Percentiles rank a stretch among this genome's conserved stretches.
Evolutionary conservation across 1,140 invertebrate genomes (phyloP).

Genomic region (Bombus pyrosoma): DNA sequence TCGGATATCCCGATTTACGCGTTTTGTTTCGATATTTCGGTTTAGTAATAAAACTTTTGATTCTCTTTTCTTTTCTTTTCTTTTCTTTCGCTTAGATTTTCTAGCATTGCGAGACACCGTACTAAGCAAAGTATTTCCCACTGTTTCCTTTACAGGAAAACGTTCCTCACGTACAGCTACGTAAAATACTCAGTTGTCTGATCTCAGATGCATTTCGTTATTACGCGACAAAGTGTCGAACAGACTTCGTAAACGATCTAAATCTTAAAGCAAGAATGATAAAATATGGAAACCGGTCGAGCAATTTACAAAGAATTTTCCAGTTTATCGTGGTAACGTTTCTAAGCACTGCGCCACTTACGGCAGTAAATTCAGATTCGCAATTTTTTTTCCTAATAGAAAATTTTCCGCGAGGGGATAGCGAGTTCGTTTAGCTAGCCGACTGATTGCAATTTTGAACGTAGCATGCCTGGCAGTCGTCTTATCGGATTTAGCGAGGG

Average conservation of each 20-base stretch:
- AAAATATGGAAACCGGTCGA: not conserved
- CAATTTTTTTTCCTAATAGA: conserved; percentile 4
- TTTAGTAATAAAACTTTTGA: not conserved
- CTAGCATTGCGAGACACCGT: too few relatives aligned
- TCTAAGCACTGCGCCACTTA: not conserved
- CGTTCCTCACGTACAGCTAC: too few relatives aligned
- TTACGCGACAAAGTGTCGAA: not conserved
- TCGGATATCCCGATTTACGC: conserved; percentile 49
- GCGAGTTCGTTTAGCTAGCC: conserved; percentile 67
- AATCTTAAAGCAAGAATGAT: too few relatives aligned
- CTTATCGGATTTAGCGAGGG: conserved; percentile 76
- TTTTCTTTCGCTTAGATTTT: conserved; percentile 8
- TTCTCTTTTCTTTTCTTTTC: too few relatives aligned
- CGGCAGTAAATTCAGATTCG: not conserved
- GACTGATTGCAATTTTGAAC: conserved; percentile 75
- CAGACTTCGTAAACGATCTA: too few relatives aligned
- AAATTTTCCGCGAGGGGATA: conserved; percentile 25
- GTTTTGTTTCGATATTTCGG: not conserved
- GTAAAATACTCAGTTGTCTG: too few relatives aligned
- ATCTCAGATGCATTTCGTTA: not conserved
- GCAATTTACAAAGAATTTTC: not conserved
- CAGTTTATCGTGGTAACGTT: not conserved
- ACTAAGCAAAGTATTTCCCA: accelerated
- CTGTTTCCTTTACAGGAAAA: too few relatives aligned
- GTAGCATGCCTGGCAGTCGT: conserved; percentile 63